These are phyloP conservation scores for Bungarus multicinctus DNA, from an alignment of 2,113 vertebrate genomes.

Conservation along the genomic window DNA sequence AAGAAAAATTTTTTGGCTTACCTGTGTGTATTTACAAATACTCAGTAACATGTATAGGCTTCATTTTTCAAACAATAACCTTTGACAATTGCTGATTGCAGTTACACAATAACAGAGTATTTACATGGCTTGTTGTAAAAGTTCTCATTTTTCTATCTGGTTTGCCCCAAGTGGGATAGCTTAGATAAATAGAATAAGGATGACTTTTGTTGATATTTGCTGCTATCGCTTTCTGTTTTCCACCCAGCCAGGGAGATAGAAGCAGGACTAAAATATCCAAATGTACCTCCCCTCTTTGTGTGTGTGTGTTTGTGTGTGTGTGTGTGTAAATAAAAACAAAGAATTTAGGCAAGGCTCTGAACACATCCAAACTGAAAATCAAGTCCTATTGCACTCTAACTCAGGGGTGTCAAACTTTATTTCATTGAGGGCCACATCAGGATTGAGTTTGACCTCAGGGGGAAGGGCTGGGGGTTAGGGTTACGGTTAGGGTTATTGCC, in stretches of 20 bases:
- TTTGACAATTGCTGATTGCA: background rate
- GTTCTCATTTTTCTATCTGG: background rate
- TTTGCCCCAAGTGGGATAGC: background rate
- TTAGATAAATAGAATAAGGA: background rate
- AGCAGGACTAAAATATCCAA: background rate
- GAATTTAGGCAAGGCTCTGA: background rate
- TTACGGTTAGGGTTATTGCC: no score
- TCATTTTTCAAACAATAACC: background rate
- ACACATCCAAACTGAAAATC: background rate
- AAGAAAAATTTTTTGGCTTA: background rate
- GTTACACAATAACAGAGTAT: background rate
- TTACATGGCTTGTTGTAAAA: background rate
- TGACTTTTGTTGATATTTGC: background rate
- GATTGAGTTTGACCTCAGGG: no score
- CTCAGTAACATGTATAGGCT: background rate
- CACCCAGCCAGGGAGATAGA: background rate
- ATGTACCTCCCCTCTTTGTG: background rate
- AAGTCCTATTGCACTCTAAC: background rate
- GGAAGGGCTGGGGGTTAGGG: no score
- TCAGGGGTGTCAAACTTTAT: no score
- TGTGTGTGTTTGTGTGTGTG: no score
- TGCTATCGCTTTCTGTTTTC: background rate
- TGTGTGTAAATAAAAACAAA: background rate
- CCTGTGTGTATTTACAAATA: background rate
- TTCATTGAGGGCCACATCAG: no score